Base-by-base conservation (phyloP, 2,113 vertebrate genomes). In the Cyanoliseus patagonus region DNA sequence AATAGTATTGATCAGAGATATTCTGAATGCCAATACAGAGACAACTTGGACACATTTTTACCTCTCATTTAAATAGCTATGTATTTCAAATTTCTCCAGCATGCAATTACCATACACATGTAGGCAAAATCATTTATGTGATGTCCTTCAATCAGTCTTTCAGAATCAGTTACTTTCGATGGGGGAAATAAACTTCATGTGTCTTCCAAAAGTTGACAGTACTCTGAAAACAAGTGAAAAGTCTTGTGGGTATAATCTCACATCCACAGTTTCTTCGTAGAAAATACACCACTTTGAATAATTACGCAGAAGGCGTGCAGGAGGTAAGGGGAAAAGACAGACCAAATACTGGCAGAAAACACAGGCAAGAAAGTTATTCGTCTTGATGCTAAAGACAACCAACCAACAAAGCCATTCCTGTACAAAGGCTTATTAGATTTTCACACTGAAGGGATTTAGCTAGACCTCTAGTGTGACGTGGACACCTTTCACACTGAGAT, bases 1-100 rank as follows among this genome's bases (percentile, higher is more conserved):
- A 88, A 61, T 15, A 84, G 42, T 59, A 95, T 49, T 46, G 16
- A 90, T 68, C 55, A 90, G 89, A 96, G 44, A 24, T 46, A 88
- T 72, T 89, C 55, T 83, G 84, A 76, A 88, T 88, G 91, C 92
- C 94, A 70, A 66, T 62, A 93, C 9, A 64, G 91, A n/a, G 96
- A 52, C 19, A 92, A 75, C 24, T 44, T 59, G 28, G 24, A 91
- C 3, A 27, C 10, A 28, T 75, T 89, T 80, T 89, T 33, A 89
- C 18, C 46, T 91, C 18, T 4, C 41, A 70, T 63, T 88, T 68
- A 76, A 44, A 75, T 3, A 72, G 44, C 15, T 42, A 64, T 14
- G 66, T 86, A 76, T 42, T 92, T 87, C 24, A 44, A 11, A 64
- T 42, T 57, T 84, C 66, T 73, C 24, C 49, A 73, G 64, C 52